Base-by-base conservation (phyloP, 2,888 invertebrate genomes). In the Chalcosyrphus nemorum region DNA sequence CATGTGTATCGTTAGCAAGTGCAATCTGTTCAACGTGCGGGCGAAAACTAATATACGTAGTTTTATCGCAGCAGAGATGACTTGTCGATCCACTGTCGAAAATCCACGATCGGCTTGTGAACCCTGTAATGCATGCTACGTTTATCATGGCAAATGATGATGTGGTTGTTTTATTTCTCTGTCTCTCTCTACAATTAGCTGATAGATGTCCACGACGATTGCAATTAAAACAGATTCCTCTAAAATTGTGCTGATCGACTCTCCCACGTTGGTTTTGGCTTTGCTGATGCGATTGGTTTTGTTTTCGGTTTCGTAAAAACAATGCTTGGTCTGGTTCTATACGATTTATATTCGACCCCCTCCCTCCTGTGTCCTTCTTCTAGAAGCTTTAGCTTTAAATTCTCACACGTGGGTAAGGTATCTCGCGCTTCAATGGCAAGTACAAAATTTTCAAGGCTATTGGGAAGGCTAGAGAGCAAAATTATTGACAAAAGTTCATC, bases 381-480 rank as follows among this genome's bases (percentile, higher is more conserved):
- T 0, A 57, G 7, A 7, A 57, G 57, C 38, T 57, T 57, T 13
- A 38, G 2, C 13, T 21, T 21, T 11, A 57, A 7, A 3, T 27
- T 59, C n/a, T 38, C 47, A 4, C 50, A 35, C 1, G 59, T 50
- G 5, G 70, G 57, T 57, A 70, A 11, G 38, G 15, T 38, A 19
- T 71, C 59, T 17, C 38, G 15, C 5, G 57, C 27, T 50, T 71
- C 27, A 5, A 71, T 71, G 2, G 57, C 70, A 6, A 70, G 35
- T 13, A 56, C 47, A 29, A 57, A 70, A 57, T 57, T 70, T 45
- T 70, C 70, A 47, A 41, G 57, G 24, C 70, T 57, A 15, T 4
- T 3, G 0, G 70, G 57, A n/a, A 70, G 57, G 24, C 57, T 70
- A 17, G 43, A 57, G 29, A 70, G 56, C 21, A 70, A 45, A 41